Conservation (phyloP, 2,113 vertebrate genomes). For the Cavia porcellus region DNA sequence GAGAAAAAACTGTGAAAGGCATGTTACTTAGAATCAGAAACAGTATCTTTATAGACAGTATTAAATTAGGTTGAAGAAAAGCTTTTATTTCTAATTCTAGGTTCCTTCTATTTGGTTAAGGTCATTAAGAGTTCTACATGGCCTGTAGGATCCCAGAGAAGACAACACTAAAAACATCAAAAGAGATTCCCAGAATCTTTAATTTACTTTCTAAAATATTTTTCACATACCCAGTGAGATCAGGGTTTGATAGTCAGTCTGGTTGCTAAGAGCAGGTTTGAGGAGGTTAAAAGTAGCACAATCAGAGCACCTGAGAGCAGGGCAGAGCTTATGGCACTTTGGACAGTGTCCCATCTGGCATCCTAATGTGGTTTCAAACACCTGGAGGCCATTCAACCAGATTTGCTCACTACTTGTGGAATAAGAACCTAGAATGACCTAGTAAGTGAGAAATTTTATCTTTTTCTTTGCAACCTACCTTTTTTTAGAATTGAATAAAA, state of each 20-base stretch:
- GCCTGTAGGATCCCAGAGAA: not conserved
- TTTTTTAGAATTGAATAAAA: not conserved
- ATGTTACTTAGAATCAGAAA: not conserved
- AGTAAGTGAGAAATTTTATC: not conserved
- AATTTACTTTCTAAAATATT: not conserved
- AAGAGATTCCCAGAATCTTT: not conserved
- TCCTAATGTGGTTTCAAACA: not conserved
- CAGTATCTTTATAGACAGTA: not conserved
- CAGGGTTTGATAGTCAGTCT: not conserved
- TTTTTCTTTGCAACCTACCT: not conserved
- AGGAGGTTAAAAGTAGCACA: not conserved
- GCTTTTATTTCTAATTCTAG: not conserved
- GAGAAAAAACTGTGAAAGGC: not conserved
- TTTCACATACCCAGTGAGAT: not conserved
- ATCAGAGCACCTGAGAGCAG: not conserved
- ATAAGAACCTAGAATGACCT: constrained; percentile 5
- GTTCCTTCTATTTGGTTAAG: not conserved
- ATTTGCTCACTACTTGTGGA: not conserved
- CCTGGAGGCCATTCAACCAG: not conserved
- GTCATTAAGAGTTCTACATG: not conserved
- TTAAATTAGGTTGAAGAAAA: not conserved
- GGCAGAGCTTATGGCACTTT: not conserved
- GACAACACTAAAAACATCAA: not conserved
- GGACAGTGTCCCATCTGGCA: not conserved
- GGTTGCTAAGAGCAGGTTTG: not conserved